A percentile compares a stretch with the other conserved stretches of the same genome.
Evolutionary conservation across 2,888 invertebrate species (phyloP).

Genomic region (Philopedon plagiatum): DNA sequence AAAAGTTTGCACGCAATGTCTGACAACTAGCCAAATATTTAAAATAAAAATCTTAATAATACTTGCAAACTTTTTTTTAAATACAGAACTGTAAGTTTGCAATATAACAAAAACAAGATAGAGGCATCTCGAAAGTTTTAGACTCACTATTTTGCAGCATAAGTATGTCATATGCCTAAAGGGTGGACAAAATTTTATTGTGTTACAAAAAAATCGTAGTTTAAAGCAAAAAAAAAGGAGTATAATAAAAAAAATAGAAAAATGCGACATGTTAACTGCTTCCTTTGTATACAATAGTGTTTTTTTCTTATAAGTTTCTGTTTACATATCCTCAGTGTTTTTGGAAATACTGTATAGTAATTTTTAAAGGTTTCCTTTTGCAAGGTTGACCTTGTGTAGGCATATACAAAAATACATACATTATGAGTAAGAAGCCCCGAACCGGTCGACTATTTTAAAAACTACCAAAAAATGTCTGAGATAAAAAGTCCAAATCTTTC

Average conservation of each 20-base stretch:
- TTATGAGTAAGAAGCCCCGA: no score
- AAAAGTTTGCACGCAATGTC: not conserved
- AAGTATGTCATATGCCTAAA: constrained; percentile 17
- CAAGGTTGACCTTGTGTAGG: no score
- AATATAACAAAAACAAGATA: not conserved
- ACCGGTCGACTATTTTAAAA: no score
- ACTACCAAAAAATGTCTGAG: no score
- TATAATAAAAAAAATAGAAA: not conserved
- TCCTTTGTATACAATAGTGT: not conserved
- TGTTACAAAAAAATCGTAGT: not conserved
- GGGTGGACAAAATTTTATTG: not conserved
- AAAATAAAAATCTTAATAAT: no score
- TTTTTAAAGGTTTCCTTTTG: no score
- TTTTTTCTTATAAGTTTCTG: no score
- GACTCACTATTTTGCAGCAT: constrained; percentile 5
- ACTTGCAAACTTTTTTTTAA: not conserved
- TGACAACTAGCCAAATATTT: no score
- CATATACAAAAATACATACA: no score
- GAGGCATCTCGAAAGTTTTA: not conserved
- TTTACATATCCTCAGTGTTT: no score
- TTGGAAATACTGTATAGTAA: no score
- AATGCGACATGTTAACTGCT: not conserved
- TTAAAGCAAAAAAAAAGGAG: not conserved
- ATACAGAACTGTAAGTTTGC: not conserved
- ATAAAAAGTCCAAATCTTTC: no score